phyloP scores from a whole-genome alignment of 2,797 vertebrate species.

The Micrastur ruficollis region DNA sequence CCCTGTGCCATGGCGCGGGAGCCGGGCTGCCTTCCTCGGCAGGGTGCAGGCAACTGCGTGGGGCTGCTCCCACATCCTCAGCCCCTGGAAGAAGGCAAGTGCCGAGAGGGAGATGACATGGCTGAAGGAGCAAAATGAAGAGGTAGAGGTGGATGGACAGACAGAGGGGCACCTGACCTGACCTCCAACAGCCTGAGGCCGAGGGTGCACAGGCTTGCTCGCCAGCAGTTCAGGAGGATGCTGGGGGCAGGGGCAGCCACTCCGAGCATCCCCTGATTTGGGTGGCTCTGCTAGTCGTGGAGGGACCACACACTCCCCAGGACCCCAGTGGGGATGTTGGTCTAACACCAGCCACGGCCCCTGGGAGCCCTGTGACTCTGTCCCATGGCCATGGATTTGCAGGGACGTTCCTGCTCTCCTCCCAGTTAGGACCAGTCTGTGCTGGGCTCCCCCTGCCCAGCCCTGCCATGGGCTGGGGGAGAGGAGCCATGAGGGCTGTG shows the following conservation, averaged over 20 bases:
- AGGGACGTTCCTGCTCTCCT: neutral
- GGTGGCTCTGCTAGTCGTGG: neutral
- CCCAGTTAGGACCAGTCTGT: neutral
- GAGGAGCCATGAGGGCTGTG: neutral
- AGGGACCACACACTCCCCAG: neutral
- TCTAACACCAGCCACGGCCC: neutral
- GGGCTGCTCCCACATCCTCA: neutral
- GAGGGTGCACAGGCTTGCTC: neutral
- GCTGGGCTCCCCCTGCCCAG: neutral
- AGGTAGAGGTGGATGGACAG: neutral
- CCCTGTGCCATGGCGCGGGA: neutral
- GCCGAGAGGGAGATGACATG: neutral
- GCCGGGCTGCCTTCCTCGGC: neutral
- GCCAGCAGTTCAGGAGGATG: neutral
- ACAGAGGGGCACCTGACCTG: accelerated
- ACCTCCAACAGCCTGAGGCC: neutral
- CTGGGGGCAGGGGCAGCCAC: accelerated
- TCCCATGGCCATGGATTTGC: neutral
- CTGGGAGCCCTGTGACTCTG: neutral
- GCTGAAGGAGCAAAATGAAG: neutral
- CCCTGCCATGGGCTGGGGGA: neutral
- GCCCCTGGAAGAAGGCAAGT: neutral
- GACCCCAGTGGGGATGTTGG: neutral
- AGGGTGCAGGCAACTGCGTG: neutral
- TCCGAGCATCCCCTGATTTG: neutral